Percentiles rank a stretch among this genome's conserved stretches.
Conservation (phyloP, 2,797 vertebrate species). For the Huso huso region DNA sequence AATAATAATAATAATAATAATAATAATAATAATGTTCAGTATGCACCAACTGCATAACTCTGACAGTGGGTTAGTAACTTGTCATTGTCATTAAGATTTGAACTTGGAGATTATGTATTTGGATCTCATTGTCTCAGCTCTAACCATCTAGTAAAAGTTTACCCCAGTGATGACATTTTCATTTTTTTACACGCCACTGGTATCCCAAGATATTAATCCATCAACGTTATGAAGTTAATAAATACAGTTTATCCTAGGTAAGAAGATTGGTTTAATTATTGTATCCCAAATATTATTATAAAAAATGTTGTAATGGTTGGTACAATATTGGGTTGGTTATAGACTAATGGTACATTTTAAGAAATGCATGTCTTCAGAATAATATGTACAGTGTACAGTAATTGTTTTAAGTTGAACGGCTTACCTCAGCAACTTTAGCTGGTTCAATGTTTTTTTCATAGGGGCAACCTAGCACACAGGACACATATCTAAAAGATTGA, state of each 20-base stretch:
- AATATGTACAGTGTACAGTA: not conserved
- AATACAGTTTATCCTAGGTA: not conserved
- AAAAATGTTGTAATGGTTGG: no score
- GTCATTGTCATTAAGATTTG: not conserved
- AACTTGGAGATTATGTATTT: no score
- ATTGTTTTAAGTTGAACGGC: slow-evolving; percentile 24
- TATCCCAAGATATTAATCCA: no score
- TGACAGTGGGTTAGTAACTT: not conserved
- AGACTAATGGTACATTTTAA: not conserved
- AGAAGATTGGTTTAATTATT: not conserved
- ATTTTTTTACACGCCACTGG: no score
- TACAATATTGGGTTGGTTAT: no score
- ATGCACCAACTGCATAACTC: not conserved
- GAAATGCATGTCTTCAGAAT: not conserved
- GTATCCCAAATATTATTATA: no score
- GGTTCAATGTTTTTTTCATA: slow-evolving; percentile 74
- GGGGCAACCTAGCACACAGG: slow-evolving; percentile 83
- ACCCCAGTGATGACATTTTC: no score
- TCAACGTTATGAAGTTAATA: no score
- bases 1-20: no score
- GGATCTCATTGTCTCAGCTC: no score
- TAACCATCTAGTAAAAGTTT: no score
- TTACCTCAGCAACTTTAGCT: slow-evolving; percentile 81
- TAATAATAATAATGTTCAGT: not conserved
- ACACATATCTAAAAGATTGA: slow-evolving; percentile 67